These are phyloP conservation scores for Chiroxiphia lanceolata DNA, from an alignment of 2,797 vertebrate genomes.

Conservation along the genomic window DNA sequence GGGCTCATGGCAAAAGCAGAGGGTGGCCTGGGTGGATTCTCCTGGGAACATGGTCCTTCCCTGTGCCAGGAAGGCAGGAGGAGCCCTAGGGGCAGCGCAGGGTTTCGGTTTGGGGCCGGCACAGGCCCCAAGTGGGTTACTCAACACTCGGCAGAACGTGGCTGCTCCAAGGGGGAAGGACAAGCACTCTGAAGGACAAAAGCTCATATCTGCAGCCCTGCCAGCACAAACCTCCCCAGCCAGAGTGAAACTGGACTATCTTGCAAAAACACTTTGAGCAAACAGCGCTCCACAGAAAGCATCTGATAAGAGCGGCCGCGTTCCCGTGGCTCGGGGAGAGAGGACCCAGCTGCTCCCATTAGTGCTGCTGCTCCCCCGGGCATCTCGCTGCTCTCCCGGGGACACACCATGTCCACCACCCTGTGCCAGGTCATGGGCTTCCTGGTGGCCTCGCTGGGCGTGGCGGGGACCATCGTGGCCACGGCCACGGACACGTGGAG, in stretches of 20 bases:
- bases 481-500: conserved; percentile 86
- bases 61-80: not conserved
- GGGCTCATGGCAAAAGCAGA: not conserved
- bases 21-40: not conserved
- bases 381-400: not conserved
- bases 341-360: not conserved
- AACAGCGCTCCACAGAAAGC: conserved; percentile 66
- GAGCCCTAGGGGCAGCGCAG: not conserved
- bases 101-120: not conserved
- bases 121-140: not conserved
- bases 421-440: conserved; percentile 83
- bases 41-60: not conserved
- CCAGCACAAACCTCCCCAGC: conserved; percentile 54
- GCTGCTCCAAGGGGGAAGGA: not conserved
- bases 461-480: conserved; percentile 79
- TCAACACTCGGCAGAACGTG: not conserved
- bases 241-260: conserved; percentile 81
- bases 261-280: conserved; percentile 83
- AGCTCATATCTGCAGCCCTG: conserved; percentile 49
- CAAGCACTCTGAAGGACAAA: conserved; percentile 73
- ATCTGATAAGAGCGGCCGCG: conserved; percentile 67
- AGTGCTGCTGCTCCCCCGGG: not conserved
- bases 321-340: conserved; percentile 14
- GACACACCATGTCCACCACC: conserved; percentile 80
- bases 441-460: conserved; percentile 77